phyloP scores from a whole-genome alignment of 1,140 invertebrate genomes.

The Penaeus japonicus region DNA sequence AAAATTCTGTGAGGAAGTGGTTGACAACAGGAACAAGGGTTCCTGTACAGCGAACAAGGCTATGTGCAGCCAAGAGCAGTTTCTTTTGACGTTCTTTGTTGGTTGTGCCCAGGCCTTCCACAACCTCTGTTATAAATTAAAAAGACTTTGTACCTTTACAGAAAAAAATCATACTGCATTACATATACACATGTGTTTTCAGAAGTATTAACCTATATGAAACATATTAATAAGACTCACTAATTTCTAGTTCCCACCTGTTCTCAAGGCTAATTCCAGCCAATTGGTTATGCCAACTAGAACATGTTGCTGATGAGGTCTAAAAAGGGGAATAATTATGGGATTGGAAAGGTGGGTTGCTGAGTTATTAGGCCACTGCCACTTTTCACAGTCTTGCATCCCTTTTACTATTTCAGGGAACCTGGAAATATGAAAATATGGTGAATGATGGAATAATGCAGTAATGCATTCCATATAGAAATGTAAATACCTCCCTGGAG shows the following conservation, averaged over 20 bases:
- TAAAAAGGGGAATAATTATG: conserved; percentile 20
- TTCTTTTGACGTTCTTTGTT: not conserved
- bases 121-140: conserved; percentile 22
- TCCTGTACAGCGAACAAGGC: not conserved
- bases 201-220: no score
- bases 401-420: conserved; percentile 13
- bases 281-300: conserved; percentile 15
- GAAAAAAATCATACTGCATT: no score
- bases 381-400: not conserved
- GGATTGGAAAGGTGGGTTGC: not conserved
- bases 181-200: no score
- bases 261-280: conserved; percentile 18
- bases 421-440: not conserved
- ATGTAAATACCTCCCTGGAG: no score
- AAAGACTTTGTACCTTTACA: no score
- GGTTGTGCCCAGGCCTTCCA: not conserved
- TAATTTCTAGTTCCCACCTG: not conserved
- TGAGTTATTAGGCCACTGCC: conserved; percentile 34
- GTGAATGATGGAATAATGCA: not conserved
- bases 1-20: conserved; percentile 11
- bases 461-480: not conserved
- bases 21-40: conserved; percentile 3
- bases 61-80: not conserved
- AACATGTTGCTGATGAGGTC: conserved; percentile 2
- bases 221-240: no score